Conservation (phyloP, 1,140 invertebrate genomes). For the Meloidogyne hapla region DNA sequence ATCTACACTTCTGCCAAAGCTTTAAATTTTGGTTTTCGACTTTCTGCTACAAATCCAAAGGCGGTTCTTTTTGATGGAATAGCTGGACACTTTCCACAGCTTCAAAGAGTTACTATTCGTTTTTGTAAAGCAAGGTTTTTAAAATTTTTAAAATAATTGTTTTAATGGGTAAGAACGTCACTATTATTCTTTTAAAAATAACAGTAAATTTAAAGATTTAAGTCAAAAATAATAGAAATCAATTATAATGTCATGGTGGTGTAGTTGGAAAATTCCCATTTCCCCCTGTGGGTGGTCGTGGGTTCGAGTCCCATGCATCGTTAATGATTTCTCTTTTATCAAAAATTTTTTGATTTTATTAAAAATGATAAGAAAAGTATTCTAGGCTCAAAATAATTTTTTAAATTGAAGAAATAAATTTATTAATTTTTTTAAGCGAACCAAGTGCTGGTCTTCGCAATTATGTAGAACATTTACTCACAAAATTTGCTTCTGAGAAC, state of each 20-base stretch:
- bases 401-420: no score
- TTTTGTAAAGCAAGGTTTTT: neutral
- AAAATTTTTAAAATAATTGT: neutral
- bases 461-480: constrained; percentile 37
- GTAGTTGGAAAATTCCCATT: neutral
- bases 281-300: neutral
- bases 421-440: constrained; percentile 40
- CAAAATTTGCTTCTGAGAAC: constrained; percentile 45
- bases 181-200: no score
- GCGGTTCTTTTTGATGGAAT: constrained; percentile 45
- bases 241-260: neutral
- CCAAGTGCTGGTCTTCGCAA: constrained; percentile 44
- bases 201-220: neutral
- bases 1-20: constrained; percentile 45
- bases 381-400: no score
- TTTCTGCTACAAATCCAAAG: constrained; percentile 38
- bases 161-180: neutral
- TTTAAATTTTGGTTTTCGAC: constrained; percentile 52
- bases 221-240: neutral
- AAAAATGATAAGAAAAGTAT: no score
- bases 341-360: neutral
- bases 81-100: constrained; percentile 37
- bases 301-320: neutral
- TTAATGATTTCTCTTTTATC: no score
- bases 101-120: constrained; percentile 42